Evolutionary conservation across 1,140 invertebrate species (phyloP).

Genomic region (Tetragnatha versicolor): DNA sequence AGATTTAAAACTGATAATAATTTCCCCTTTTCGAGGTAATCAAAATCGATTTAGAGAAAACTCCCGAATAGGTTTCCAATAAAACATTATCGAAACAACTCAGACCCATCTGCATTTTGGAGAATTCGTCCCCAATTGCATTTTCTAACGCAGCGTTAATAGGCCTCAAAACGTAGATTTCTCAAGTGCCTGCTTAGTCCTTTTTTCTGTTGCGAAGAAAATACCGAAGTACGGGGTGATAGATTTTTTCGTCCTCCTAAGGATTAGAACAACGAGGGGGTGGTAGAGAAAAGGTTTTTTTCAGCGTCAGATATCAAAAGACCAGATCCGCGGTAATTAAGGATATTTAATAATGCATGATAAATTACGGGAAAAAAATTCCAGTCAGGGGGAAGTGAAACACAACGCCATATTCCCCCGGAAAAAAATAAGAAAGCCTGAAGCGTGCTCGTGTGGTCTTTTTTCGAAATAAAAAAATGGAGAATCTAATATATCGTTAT

Average conservation of each 20-base stretch:
- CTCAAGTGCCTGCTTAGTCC: neutral
- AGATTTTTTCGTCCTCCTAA: neutral
- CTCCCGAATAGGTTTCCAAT: slow-evolving; percentile 32
- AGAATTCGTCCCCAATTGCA: too few relatives aligned
- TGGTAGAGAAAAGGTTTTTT: slow-evolving; percentile 37
- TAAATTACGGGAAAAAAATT: slow-evolving; percentile 48
- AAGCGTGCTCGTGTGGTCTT: slow-evolving; percentile 19
- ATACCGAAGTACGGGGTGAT: slow-evolving; percentile 20
- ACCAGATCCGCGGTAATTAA: slow-evolving; percentile 49
- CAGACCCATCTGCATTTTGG: too few relatives aligned
- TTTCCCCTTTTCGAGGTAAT: slow-evolving; percentile 10
- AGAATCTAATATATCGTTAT: slow-evolving; percentile 54
- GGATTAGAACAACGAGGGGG: neutral
- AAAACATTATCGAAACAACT: slow-evolving; percentile 6
- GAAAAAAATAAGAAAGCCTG: slow-evolving; percentile 30
- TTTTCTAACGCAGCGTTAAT: neutral
- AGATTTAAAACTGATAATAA: slow-evolving; percentile 17
- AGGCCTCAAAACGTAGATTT: neutral
- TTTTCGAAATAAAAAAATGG: too few relatives aligned
- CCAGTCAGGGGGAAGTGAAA: slow-evolving; percentile 39
- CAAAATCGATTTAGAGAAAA: slow-evolving; percentile 11
- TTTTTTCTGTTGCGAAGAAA: neutral
- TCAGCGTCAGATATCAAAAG: slow-evolving; percentile 44
- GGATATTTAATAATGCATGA: slow-evolving; percentile 56
- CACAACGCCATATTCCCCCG: slow-evolving; percentile 19